These are phyloP conservation scores for Paedocypris micromegethes DNA, from an alignment of 2,797 vertebrate species.

Conservation along the genomic window DNA sequence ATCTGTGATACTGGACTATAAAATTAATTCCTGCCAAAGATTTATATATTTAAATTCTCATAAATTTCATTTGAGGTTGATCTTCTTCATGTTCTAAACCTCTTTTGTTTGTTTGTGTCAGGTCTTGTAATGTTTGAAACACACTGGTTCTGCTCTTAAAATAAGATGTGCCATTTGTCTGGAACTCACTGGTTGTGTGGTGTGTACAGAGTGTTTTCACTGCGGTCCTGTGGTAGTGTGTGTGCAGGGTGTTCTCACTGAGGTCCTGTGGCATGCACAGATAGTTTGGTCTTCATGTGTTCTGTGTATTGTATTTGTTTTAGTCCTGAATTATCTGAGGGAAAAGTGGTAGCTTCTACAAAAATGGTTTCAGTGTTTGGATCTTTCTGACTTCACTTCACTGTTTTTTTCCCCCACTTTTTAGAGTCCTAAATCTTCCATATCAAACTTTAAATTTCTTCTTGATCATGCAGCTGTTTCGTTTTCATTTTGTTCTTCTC, in stretches of 20 bases:
- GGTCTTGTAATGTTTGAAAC: neutral
- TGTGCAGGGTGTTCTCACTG: slow-evolving; percentile 22
- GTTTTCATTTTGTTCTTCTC: no score
- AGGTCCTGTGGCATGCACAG: slow-evolving; percentile 33
- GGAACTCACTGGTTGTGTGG: slow-evolving; percentile 35
- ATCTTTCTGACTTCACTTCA: slow-evolving; percentile 52
- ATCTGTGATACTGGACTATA: no score
- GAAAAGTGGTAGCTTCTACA: neutral
- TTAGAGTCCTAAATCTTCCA: no score
- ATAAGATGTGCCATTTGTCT: slow-evolving; percentile 60
- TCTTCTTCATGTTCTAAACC: no score
- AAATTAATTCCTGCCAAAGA: no score
- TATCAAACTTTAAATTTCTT: no score
- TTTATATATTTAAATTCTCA: no score
- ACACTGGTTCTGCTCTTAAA: neutral
- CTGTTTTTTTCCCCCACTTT: slow-evolving; percentile 53
- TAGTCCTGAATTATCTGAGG: neutral
- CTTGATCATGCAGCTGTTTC: no score
- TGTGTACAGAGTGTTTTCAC: slow-evolving; percentile 31
- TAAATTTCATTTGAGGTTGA: no score
- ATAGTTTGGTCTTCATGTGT: neutral
- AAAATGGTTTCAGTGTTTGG: neutral
- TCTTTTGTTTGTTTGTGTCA: neutral
- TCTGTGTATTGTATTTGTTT: neutral
- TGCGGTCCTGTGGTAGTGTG: slow-evolving; percentile 40